Evolutionary conservation across 37 sponge, comb jelly and placozoan species (phyloP).

Genomic region (Chondrilla cf. caribensis): DNA sequence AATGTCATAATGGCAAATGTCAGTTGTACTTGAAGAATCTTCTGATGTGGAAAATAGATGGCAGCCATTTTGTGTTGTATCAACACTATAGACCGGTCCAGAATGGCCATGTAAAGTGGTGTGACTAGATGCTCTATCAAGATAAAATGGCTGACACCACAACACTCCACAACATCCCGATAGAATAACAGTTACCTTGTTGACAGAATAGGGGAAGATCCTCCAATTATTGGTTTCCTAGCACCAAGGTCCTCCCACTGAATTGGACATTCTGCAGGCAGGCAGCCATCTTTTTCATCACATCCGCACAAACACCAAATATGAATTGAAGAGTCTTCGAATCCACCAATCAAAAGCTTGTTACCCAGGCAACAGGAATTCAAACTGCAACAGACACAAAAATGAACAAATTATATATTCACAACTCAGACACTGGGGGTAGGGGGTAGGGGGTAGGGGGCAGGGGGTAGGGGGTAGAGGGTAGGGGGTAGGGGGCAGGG

Average conservation of each 20-base stretch:
- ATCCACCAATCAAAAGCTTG: constrained; percentile 46
- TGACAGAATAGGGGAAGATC: neutral
- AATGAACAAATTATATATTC: too few relatives aligned
- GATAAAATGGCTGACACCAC: too few relatives aligned
- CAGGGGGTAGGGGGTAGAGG: too few relatives aligned
- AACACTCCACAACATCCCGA: neutral
- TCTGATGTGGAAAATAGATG: constrained; percentile 66
- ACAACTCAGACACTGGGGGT: too few relatives aligned
- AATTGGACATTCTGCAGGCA: neutral
- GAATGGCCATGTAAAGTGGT: constrained; percentile 50
- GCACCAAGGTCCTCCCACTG: neutral
- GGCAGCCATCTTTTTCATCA: neutral
- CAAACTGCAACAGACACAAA: constrained; percentile 23
- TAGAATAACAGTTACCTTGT: neutral
- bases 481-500: too few relatives aligned
- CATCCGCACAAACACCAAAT: constrained; percentile 54
- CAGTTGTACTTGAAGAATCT: too few relatives aligned
- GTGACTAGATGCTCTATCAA: constrained; percentile 9
- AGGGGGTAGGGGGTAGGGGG: too few relatives aligned
- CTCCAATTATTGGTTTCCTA: neutral
- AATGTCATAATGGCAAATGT: too few relatives aligned
- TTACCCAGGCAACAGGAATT: constrained; percentile 39
- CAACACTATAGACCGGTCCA: constrained; percentile 66
- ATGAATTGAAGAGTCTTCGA: constrained; percentile 68
- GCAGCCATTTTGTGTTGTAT: constrained; percentile 39